These are phyloP conservation scores for Vulpes lagopus DNA, from an alignment of 2,113 vertebrate species.

Conservation along the genomic window DNA sequence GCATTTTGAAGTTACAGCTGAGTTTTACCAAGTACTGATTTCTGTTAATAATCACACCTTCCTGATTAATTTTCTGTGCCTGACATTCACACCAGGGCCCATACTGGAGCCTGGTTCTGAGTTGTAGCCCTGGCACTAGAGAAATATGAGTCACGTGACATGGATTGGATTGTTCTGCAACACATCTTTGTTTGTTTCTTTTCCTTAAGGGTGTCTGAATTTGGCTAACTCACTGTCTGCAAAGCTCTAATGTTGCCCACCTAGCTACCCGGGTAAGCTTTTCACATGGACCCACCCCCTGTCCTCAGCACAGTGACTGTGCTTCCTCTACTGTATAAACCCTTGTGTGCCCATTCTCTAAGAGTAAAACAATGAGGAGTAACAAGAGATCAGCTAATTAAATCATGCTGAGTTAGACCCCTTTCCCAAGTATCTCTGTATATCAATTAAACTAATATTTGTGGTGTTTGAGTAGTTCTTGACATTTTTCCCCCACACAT, in stretches of 20 bases:
- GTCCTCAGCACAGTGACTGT: background rate
- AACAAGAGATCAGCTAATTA: background rate
- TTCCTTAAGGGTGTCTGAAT: background rate
- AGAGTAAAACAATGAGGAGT: background rate
- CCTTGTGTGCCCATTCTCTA: background rate
- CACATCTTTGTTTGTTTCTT: background rate
- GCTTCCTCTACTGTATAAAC: background rate
- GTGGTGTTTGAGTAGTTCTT: background rate
- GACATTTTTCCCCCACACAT: background rate
- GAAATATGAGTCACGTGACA: background rate
- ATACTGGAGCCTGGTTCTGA: background rate
- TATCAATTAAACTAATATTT: background rate
- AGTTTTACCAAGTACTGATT: background rate
- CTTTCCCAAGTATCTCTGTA: background rate
- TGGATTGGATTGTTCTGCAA: background rate
- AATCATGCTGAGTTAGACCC: background rate
- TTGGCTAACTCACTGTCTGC: background rate
- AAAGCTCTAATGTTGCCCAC: background rate
- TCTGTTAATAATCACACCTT: background rate
- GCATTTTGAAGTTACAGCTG: background rate
- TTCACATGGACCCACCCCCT: background rate
- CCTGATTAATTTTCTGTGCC: background rate
- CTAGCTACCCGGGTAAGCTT: background rate
- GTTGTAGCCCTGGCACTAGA: background rate
- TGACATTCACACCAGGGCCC: background rate